Conservation (phyloP, 2,888 invertebrate species). For the Malthinus flaveolus region DNA sequence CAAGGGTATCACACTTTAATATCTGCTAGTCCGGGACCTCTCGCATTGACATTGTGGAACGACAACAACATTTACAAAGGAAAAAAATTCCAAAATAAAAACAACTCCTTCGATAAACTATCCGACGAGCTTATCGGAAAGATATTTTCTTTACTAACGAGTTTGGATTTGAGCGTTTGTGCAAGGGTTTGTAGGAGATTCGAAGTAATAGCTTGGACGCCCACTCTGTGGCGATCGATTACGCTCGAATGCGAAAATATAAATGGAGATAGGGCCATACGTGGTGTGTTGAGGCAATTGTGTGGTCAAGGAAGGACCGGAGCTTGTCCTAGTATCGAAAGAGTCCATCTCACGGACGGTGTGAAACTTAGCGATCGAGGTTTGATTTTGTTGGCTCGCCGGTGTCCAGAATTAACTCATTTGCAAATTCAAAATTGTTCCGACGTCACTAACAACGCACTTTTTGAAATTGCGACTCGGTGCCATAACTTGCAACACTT, state of each 20-base stretch:
- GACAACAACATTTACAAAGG: slow-evolving; percentile 49
- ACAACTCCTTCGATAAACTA: slow-evolving; percentile 63
- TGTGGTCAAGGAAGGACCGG: slow-evolving; percentile 69
- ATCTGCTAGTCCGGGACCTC: slow-evolving; percentile 59
- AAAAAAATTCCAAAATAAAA: slow-evolving; percentile 45
- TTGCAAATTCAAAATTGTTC: slow-evolving; percentile 77
- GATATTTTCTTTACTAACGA: slow-evolving; percentile 72
- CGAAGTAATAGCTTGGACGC: slow-evolving; percentile 78
- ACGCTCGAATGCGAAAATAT: slow-evolving; percentile 63
- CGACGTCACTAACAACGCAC: slow-evolving; percentile 73
- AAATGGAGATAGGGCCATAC: slow-evolving; percentile 68
- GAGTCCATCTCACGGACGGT: slow-evolving; percentile 69
- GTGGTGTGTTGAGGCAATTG: slow-evolving; percentile 65
- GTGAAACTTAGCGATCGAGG: slow-evolving; percentile 77
- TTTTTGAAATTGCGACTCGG: slow-evolving; percentile 78
- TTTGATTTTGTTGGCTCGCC: slow-evolving; percentile 71
- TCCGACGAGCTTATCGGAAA: slow-evolving; percentile 70
- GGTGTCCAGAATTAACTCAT: slow-evolving; percentile 81
- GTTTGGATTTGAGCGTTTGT: slow-evolving; percentile 72
- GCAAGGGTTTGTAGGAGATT: slow-evolving; percentile 77
- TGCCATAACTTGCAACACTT: slow-evolving; percentile 82
- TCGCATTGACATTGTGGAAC: slow-evolving; percentile 51
- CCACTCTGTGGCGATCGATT: slow-evolving; percentile 72
- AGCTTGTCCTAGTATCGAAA: slow-evolving; percentile 69
- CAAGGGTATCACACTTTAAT: slow-evolving; percentile 83